Percentiles rank a stretch among this genome's conserved stretches.
Evolutionary conservation across 1,140 invertebrate species (phyloP).

Genomic region (Physella acuta): DNA sequence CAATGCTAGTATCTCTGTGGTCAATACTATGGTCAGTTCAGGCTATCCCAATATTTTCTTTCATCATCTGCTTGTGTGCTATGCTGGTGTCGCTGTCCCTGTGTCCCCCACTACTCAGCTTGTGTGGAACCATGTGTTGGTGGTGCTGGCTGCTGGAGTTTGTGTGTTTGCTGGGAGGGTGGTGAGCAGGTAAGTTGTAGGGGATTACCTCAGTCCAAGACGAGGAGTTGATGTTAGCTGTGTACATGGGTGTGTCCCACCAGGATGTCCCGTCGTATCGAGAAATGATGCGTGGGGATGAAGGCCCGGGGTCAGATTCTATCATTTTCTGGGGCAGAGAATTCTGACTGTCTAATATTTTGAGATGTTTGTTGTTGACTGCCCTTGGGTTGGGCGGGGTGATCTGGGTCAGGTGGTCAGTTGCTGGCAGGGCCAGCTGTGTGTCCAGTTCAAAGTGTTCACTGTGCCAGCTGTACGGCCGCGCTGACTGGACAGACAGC

Average conservation of each 20-base stretch:
- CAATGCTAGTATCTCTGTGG: constrained; percentile 38
- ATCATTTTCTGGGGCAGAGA: constrained; percentile 42
- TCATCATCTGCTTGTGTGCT: constrained; percentile 42
- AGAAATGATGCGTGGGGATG: constrained; percentile 19
- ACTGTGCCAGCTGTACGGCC: constrained; percentile 56
- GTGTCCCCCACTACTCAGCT: constrained; percentile 47
- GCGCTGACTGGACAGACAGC: constrained; percentile 36
- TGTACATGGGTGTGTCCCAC: constrained; percentile 21
- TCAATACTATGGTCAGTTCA: constrained; percentile 23
- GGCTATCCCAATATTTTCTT: constrained; percentile 52
- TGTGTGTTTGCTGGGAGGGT: constrained; percentile 25
- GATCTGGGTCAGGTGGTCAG: constrained; percentile 14
- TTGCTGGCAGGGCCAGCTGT: background rate
- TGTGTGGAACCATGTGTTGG: constrained; percentile 48
- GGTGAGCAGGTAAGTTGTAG: constrained; percentile 31
- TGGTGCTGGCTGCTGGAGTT: constrained; percentile 33
- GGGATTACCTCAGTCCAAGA: constrained; percentile 35
- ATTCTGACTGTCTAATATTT: constrained; percentile 42
- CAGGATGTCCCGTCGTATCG: background rate
- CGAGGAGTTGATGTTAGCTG: constrained; percentile 3
- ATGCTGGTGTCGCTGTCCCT: constrained; percentile 42
- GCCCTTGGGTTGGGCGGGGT: constrained; percentile 18
- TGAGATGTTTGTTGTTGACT: constrained; percentile 25
- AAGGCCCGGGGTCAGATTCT: constrained; percentile 28
- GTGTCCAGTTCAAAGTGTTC: constrained; percentile 54